Conservation (phyloP, 2,888 invertebrate species). For the Rotaria socialis region DNA sequence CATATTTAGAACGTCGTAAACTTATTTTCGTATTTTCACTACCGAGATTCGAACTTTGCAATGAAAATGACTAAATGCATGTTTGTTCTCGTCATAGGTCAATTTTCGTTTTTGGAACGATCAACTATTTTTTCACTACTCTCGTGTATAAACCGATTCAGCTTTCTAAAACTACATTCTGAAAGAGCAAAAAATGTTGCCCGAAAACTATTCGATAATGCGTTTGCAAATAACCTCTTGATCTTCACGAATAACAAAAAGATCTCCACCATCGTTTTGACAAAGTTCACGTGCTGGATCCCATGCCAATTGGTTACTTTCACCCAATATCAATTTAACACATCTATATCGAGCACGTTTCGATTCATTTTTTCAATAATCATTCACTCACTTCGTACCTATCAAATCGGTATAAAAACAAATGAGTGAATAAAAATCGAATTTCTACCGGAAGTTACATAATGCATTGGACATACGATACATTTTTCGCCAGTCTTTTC, state of each 20-base stretch:
- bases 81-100: too few relatives aligned
- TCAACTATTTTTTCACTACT: too few relatives aligned
- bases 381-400: neutral
- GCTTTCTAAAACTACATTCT: too few relatives aligned
- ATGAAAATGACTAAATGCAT: too few relatives aligned
- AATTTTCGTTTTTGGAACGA: too few relatives aligned
- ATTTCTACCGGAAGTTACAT: neutral
- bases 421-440: neutral
- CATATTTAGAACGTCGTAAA: too few relatives aligned
- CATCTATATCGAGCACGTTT: neutral
- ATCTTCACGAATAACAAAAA: neutral
- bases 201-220: too few relatives aligned
- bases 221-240: neutral
- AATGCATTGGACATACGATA: neutral
- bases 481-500: neutral
- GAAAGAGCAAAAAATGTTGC: too few relatives aligned
- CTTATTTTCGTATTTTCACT: too few relatives aligned
- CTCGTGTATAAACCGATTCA: too few relatives aligned
- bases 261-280: neutral
- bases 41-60: too few relatives aligned
- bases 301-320: neutral
- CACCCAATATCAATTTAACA: neutral
- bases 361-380: neutral
- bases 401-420: neutral
- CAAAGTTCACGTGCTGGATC: neutral